A percentile compares a stretch with the other conserved stretches of the same genome.
Conservation (phyloP, 2,797 vertebrate genomes). For the Mormyrus hasselquistii region DNA sequence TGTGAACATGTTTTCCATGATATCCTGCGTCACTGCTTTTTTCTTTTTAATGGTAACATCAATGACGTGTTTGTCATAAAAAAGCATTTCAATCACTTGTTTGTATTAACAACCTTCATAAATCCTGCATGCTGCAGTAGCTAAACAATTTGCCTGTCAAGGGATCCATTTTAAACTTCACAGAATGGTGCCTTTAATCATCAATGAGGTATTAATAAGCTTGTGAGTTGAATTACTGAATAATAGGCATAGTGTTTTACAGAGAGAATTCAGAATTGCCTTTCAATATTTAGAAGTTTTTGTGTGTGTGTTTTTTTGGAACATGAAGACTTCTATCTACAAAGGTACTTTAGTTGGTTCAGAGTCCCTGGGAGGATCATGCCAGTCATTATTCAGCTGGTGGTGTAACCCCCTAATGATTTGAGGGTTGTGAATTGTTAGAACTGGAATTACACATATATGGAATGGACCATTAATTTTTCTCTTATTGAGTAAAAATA, state of each 20-base stretch:
- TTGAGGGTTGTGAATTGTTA: neutral
- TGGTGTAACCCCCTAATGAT: neutral
- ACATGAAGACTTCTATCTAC: neutral
- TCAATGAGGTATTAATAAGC: neutral
- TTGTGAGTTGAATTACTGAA: neutral
- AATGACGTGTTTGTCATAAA: neutral
- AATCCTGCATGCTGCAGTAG: neutral
- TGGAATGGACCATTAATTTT: neutral
- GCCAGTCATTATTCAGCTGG: neutral
- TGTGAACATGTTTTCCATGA: neutral
- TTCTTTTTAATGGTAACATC: neutral
- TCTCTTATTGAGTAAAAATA: neutral
- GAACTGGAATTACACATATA: neutral
- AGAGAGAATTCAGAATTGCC: neutral
- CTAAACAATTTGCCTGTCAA: neutral
- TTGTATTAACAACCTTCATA: neutral
- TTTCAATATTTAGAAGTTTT: neutral
- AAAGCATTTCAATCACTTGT: neutral
- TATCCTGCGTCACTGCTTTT: neutral
- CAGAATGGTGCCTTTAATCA: neutral
- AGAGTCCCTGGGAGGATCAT: neutral
- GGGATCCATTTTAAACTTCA: neutral
- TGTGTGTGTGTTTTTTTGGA: neutral
- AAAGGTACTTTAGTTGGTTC: neutral
- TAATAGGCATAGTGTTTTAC: neutral